phyloP scores from a whole-genome alignment of 92 coral and sea anemone genomes.

The Isaurus tuberculatus region DNA sequence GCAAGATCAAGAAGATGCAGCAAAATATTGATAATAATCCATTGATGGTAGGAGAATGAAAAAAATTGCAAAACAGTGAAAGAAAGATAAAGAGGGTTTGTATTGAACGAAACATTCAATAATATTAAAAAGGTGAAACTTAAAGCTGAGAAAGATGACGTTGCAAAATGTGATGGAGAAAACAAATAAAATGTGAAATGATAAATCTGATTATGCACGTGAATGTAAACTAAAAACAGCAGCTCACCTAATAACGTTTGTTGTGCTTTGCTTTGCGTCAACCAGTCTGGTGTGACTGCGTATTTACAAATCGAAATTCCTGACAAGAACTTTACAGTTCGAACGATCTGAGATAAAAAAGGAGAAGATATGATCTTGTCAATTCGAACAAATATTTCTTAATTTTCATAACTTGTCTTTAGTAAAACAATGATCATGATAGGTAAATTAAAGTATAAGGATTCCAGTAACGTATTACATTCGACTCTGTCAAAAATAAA shows the following conservation, averaged over 20 bases:
- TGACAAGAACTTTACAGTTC: constrained; percentile 94
- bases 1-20: background rate
- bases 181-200: background rate
- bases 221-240: background rate
- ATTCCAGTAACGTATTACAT: too few relatives aligned
- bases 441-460: too few relatives aligned
- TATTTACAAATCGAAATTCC: constrained; percentile 82
- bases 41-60: background rate
- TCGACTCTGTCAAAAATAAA: too few relatives aligned
- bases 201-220: background rate
- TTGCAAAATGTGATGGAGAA: background rate
- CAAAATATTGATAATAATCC: background rate
- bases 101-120: background rate
- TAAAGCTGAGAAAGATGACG: background rate
- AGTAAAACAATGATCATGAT: too few relatives aligned
- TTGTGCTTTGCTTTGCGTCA: constrained; percentile 71
- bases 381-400: too few relatives aligned
- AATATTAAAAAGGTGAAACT: background rate
- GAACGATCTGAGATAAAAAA: constrained; percentile 77
- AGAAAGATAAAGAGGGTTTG: background rate
- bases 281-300: constrained; percentile 86
- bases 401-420: too few relatives aligned
- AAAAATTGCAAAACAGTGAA: background rate
- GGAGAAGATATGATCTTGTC: background rate
- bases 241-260: constrained; percentile 70